Conservation (phyloP, 2,888 invertebrate species). For the Odontothrips loti region DNA sequence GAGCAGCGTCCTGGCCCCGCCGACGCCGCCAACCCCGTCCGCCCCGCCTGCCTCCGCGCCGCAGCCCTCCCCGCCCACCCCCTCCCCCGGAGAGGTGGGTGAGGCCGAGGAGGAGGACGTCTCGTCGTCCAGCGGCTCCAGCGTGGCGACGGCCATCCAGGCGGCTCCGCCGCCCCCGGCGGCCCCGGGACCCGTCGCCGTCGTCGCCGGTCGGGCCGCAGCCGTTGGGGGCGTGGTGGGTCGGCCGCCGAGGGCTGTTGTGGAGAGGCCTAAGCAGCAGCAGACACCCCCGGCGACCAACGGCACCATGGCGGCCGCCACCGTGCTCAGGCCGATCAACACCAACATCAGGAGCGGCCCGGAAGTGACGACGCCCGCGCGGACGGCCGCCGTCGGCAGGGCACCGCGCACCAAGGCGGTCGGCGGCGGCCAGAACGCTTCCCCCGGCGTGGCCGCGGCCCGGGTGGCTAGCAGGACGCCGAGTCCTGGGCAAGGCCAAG, state of each 20-base stretch:
- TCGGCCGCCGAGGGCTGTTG: not conserved
- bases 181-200: not conserved
- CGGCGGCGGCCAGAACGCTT: not conserved
- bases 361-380: not conserved
- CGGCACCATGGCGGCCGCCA: not conserved
- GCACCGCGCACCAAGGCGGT: not conserved
- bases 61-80: not conserved
- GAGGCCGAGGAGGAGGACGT: not conserved
- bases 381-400: not conserved
- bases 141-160: slow-evolving; percentile 11
- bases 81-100: not conserved
- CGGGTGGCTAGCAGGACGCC: not conserved
- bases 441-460: not conserved
- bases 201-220: not conserved
- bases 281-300: not conserved
- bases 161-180: not conserved
- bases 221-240: not conserved
- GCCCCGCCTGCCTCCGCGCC: not conserved
- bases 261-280: not conserved
- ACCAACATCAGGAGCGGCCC: not conserved
- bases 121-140: not conserved
- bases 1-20: not conserved
- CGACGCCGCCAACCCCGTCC: not conserved
- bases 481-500: not conserved
- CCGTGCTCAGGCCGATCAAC: slow-evolving; percentile 3